Evolutionary conservation across 2,797 vertebrate species (phyloP).

Genomic region (Channallabes apus): DNA sequence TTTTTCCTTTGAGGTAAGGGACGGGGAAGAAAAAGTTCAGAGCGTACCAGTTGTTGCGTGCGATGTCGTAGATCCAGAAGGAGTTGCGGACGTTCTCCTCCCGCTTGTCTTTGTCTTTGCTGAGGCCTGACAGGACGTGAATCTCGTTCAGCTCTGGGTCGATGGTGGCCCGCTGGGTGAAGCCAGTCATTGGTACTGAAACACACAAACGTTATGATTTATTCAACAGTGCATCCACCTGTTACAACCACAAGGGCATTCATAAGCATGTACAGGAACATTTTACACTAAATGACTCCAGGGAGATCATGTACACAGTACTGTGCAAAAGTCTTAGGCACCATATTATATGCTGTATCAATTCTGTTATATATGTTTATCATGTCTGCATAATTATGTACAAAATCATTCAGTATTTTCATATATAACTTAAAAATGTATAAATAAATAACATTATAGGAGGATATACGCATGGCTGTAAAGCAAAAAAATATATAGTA

Average conservation of each 20-base stretch:
- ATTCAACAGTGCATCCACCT: background rate
- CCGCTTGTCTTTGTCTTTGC: conserved; percentile 98
- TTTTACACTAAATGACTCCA: background rate
- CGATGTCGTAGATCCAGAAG: conserved; percentile 99
- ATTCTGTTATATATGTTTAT: too few species aligned
- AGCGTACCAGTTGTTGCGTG: conserved; percentile 92
- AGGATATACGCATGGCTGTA: too few species aligned
- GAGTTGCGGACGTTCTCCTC: conserved; percentile 99
- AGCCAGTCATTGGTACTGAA: conserved; percentile 97
- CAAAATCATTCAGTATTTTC: too few species aligned
- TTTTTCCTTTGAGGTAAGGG: background rate
- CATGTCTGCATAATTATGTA: too few species aligned
- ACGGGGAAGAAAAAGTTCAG: background rate
- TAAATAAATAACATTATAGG: too few species aligned
- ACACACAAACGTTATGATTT: conserved; percentile 6
- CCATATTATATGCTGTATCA: too few species aligned
- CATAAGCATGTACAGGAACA: background rate
- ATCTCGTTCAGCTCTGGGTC: conserved; percentile 98
- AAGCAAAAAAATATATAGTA: too few species aligned
- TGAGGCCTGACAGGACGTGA: conserved; percentile 96
- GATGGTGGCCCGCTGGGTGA: conserved; percentile 97
- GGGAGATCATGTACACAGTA: background rate
- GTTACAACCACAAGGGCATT: background rate
- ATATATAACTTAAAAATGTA: too few species aligned
- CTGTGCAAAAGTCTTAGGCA: too few species aligned